A percentile compares a stretch with the other conserved stretches of the same genome.
Conservation (phyloP, 2,888 invertebrate genomes). For the Lumbricus terrestris region DNA sequence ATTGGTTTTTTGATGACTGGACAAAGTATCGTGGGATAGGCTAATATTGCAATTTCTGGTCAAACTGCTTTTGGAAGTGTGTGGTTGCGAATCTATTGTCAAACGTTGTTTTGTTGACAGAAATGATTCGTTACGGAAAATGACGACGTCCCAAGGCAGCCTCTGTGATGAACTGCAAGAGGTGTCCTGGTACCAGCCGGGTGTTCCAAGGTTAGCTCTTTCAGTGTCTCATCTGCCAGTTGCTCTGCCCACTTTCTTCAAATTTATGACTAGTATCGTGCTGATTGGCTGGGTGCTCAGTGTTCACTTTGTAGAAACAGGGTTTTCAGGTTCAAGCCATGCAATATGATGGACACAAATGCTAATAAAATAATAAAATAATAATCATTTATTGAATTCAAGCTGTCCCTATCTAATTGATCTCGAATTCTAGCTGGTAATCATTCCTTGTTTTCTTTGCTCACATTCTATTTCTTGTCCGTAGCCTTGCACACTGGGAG, state of each 20-base stretch:
- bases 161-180: conserved; percentile 20
- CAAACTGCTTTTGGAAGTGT: neutral
- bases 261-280: neutral
- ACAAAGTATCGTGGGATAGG: too few relatives aligned
- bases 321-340: neutral
- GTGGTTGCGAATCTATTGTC: neutral
- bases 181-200: conserved; percentile 21
- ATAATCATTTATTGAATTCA: too few relatives aligned
- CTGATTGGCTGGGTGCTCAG: neutral
- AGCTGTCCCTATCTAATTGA: too few relatives aligned
- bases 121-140: neutral
- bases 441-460: too few relatives aligned
- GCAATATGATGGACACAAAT: too few relatives aligned
- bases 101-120: neutral
- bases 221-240: neutral
- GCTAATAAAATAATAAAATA: too few relatives aligned
- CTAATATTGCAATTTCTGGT: neutral
- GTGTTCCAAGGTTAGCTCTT: neutral
- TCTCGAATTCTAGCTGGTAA: too few relatives aligned
- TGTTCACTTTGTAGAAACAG: neutral
- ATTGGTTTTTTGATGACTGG: too few relatives aligned
- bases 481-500: too few relatives aligned
- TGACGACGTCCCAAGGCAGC: neutral
- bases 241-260: neutral
- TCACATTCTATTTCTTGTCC: too few relatives aligned